Percentiles rank a stretch among this genome's conserved stretches.
These are phyloP conservation scores for Creontiades dilutus DNA, from an alignment of 2,888 invertebrate species.

Conservation along the genomic window DNA sequence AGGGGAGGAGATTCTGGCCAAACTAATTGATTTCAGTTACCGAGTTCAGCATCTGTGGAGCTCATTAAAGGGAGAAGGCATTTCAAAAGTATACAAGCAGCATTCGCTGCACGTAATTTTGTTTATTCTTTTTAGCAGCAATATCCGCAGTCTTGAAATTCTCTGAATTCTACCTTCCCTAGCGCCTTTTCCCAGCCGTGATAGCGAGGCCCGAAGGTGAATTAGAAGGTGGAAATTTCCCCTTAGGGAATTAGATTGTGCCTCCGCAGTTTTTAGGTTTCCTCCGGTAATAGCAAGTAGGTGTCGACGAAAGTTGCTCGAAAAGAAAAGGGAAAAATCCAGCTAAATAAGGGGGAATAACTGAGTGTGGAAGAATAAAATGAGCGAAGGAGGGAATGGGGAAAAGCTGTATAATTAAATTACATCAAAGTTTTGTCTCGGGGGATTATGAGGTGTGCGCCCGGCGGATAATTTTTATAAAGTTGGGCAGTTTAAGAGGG, in stretches of 20 bases:
- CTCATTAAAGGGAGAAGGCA: no score
- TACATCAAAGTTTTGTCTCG: conserved; percentile 70
- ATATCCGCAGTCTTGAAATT: conserved; percentile 16
- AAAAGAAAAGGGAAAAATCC: not conserved
- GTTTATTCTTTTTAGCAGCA: not conserved
- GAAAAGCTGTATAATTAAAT: conserved; percentile 72
- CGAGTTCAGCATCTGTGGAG: no score
- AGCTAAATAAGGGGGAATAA: conserved; percentile 42
- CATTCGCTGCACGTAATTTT: not conserved
- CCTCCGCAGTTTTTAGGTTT: conserved; percentile 42
- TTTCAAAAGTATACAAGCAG: no score
- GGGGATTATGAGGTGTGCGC: conserved; percentile 70
- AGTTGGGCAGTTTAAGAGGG: conserved; percentile 61
- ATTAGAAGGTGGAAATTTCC: conserved; percentile 64
- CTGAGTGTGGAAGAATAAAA: conserved; percentile 48
- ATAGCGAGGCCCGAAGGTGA: conserved; percentile 2
- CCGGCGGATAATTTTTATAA: conserved; percentile 61
- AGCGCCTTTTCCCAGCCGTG: not conserved
- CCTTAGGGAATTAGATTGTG: conserved; percentile 65
- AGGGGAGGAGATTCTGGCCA: no score
- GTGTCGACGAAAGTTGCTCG: conserved; percentile 39
- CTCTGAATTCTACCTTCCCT: not conserved
- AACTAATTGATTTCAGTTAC: no score
- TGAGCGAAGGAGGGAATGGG: conserved; percentile 19
- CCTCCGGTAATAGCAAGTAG: conserved; percentile 37